A percentile compares a stretch with the other conserved stretches of the same genome.
phyloP scores from a whole-genome alignment of 2,113 vertebrate species.

The Amia ocellicauda region DNA sequence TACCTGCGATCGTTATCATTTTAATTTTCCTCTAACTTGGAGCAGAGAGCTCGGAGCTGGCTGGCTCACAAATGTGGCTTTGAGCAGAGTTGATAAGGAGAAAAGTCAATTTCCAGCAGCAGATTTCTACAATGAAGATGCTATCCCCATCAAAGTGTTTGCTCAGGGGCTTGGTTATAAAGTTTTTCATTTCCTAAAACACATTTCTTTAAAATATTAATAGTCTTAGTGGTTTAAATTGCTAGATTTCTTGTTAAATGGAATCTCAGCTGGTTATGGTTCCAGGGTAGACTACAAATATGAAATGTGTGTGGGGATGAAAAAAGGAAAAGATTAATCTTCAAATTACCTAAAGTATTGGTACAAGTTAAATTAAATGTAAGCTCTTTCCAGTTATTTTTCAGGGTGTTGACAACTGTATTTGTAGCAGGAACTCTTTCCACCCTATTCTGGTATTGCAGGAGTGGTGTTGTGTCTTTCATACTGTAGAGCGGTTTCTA shows the following conservation, averaged over 20 bases:
- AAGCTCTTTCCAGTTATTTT: too few relatives aligned
- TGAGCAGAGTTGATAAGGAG: constrained; percentile 9
- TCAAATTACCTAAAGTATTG: too few relatives aligned
- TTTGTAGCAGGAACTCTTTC: too few relatives aligned
- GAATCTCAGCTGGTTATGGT: too few relatives aligned
- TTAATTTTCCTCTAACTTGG: constrained; percentile 6
- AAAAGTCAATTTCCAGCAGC: constrained; percentile 19
- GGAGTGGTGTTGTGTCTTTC: too few relatives aligned
- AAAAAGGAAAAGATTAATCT: too few relatives aligned
- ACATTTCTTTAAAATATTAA: constrained; percentile 33
- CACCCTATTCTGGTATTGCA: too few relatives aligned
- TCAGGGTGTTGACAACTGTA: too few relatives aligned
- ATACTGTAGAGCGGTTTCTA: too few relatives aligned
- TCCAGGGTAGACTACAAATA: too few relatives aligned
- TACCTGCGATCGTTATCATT: constrained; percentile 35
- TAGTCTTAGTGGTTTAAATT: constrained; percentile 10
- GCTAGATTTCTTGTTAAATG: constrained; percentile 9
- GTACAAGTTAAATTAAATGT: too few relatives aligned
- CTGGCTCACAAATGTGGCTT: constrained; percentile 21
- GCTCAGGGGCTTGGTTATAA: constrained; percentile 17
- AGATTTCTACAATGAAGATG: constrained; percentile 26
- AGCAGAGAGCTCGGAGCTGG: background rate
- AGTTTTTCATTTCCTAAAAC: constrained; percentile 22
- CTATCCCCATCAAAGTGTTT: constrained; percentile 33
- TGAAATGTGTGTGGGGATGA: too few relatives aligned